These are phyloP conservation scores for Calidris pygmaea DNA, from an alignment of 2,113 vertebrate species.

Conservation along the genomic window DNA sequence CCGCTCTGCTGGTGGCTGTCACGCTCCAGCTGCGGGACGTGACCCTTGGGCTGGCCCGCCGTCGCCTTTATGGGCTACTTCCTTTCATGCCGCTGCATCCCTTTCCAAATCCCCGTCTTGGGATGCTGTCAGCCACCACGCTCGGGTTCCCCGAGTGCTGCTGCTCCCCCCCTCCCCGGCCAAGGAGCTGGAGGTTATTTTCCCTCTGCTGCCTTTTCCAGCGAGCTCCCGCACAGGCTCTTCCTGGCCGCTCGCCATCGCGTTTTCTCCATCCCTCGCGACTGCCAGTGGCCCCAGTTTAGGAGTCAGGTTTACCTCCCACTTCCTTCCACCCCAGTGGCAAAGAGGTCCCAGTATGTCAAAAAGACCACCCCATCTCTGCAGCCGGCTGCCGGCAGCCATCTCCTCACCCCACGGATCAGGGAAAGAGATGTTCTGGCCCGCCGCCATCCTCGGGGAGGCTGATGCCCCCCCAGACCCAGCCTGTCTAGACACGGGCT, in stretches of 20 bases:
- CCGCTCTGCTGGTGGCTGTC: background rate
- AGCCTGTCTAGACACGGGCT: conserved; percentile 24
- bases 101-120: background rate
- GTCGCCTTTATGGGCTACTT: background rate
- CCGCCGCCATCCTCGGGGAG: background rate
- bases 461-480: background rate
- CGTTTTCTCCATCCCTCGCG: background rate
- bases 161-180: background rate
- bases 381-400: background rate
- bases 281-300: background rate
- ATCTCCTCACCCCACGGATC: background rate
- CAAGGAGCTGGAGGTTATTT: background rate
- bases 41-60: background rate
- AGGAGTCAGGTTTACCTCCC: background rate
- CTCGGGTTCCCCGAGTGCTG: rapidly evolving
- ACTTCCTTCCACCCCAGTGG: background rate
- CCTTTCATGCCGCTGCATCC: background rate
- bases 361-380: background rate
- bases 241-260: background rate
- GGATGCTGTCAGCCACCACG: background rate
- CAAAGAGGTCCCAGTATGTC: background rate
- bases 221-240: background rate
- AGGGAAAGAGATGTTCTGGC: background rate
- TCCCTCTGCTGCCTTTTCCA: background rate
- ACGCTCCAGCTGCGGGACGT: background rate